Evolutionary conservation across 2,888 invertebrate genomes (phyloP).

Genomic region (Notodonta ziczac): DNA sequence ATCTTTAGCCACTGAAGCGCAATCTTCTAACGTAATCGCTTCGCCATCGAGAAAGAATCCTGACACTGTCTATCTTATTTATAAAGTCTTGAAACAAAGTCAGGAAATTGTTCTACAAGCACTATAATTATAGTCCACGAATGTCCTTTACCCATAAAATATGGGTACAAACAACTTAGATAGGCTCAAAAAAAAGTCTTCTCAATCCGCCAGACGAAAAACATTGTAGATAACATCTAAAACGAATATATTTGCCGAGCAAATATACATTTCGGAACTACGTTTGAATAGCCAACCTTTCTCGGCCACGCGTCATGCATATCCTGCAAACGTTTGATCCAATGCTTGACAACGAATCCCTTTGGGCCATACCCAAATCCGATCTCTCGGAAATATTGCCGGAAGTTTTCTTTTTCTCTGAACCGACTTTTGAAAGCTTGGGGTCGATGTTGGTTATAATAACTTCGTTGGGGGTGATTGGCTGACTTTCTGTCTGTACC

Average conservation of each 20-base stretch:
- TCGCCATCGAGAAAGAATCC: too few species aligned
- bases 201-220: constrained; percentile 22
- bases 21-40: too few species aligned
- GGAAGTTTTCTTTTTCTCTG: constrained; percentile 66
- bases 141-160: constrained; percentile 10
- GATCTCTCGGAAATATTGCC: constrained; percentile 65
- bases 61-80: too few species aligned
- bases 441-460: constrained; percentile 56
- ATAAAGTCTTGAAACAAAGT: too few species aligned
- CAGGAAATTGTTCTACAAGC: background rate
- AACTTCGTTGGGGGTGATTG: constrained; percentile 55
- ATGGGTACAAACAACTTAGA: background rate
- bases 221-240: constrained; percentile 32
- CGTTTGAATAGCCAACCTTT: constrained; percentile 56
- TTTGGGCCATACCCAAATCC: constrained; percentile 59
- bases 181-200: constrained; percentile 11
- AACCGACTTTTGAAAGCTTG: constrained; percentile 53
- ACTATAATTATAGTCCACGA: background rate
- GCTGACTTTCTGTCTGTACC: constrained; percentile 43
- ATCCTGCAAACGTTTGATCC: constrained; percentile 87
- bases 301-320: constrained; percentile 83
- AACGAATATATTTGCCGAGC: constrained; percentile 29
- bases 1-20: too few species aligned
- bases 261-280: constrained; percentile 34
- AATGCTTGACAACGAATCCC: constrained; percentile 80